Percentiles rank a stretch among this genome's conserved stretches.
Conservation (phyloP, 1,140 invertebrate species). For the Drosophila jambulina region DNA sequence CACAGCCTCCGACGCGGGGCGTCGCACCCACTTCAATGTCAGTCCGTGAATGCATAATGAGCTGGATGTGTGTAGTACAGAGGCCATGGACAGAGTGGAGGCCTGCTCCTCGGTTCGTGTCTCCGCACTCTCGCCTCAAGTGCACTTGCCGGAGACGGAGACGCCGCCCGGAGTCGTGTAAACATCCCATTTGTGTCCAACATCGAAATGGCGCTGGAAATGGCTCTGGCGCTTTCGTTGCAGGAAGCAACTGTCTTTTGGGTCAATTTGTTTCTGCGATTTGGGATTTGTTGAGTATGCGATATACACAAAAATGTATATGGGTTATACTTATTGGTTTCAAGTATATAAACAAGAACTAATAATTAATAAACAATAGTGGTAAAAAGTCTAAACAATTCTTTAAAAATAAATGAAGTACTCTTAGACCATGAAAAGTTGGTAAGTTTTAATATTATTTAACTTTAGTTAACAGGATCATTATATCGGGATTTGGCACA, state of each 20-base stretch:
- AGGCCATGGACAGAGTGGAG: conserved; percentile 11
- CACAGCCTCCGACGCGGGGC: conserved; percentile 33
- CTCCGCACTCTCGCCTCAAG: conserved; percentile 66
- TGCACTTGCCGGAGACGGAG: conserved; percentile 57
- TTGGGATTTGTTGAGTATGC: conserved; percentile 13
- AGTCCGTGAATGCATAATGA: conserved; percentile 81
- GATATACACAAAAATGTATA: background rate
- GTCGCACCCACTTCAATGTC: conserved; percentile 78
- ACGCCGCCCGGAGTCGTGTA: conserved; percentile 32
- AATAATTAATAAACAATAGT: background rate
- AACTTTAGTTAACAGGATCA: too few relatives aligned
- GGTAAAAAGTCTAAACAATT: background rate
- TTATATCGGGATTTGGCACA: too few relatives aligned
- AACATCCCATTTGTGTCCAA: conserved; percentile 49
- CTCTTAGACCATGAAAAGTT: background rate
- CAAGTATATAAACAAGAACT: conserved; percentile 9
- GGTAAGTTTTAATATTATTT: too few relatives aligned
- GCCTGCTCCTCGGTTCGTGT: conserved; percentile 22
- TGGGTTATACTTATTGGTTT: conserved; percentile 9
- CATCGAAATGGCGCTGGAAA: conserved; percentile 44
- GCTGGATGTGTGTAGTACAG: conserved; percentile 19
- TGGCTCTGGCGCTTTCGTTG: conserved; percentile 35
- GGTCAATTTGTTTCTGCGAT: conserved; percentile 50
- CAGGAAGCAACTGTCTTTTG: conserved; percentile 72
- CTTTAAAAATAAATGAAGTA: background rate